Conservation (phyloP, 2,113 vertebrate species). For the Lagopus leucura region DNA sequence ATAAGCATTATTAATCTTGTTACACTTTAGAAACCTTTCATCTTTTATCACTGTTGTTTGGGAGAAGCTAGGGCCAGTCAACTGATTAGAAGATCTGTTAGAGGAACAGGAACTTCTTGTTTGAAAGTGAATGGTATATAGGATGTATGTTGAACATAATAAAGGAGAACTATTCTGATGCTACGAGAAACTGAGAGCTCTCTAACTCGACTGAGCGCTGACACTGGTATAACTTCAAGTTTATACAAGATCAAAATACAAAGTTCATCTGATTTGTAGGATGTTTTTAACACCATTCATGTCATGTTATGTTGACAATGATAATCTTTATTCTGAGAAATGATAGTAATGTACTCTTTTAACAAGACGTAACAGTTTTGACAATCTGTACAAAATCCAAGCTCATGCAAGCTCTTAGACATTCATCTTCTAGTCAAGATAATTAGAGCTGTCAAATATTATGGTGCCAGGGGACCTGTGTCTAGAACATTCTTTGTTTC, state of each 20-base stretch:
- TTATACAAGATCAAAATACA: neutral
- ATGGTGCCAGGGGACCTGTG: neutral
- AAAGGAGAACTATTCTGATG: too few relatives aligned
- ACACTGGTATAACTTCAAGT: neutral
- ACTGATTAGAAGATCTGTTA: too few relatives aligned
- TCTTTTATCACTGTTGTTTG: too few relatives aligned
- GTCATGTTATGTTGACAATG: neutral
- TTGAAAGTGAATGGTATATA: too few relatives aligned
- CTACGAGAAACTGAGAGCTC: too few relatives aligned
- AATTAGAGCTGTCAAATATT: conserved; percentile 57
- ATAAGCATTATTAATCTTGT: too few relatives aligned
- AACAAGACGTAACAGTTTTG: conserved; percentile 37
- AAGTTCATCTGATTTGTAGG: neutral
- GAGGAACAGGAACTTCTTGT: too few relatives aligned
- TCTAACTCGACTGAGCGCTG: too few relatives aligned
- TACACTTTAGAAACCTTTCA: too few relatives aligned
- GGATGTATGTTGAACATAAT: too few relatives aligned
- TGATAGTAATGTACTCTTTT: neutral
- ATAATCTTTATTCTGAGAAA: neutral
- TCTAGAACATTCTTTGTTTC: conserved; percentile 18
- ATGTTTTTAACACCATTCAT: neutral
- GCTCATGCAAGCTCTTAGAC: neutral
- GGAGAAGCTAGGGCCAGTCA: too few relatives aligned
- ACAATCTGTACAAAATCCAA: conserved; percentile 43
- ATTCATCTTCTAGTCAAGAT: conserved; percentile 55